A percentile compares a stretch with the other conserved stretches of the same genome.
Conservation (phyloP, 2,797 vertebrate species). For the Hydrolagus colliei region DNA sequence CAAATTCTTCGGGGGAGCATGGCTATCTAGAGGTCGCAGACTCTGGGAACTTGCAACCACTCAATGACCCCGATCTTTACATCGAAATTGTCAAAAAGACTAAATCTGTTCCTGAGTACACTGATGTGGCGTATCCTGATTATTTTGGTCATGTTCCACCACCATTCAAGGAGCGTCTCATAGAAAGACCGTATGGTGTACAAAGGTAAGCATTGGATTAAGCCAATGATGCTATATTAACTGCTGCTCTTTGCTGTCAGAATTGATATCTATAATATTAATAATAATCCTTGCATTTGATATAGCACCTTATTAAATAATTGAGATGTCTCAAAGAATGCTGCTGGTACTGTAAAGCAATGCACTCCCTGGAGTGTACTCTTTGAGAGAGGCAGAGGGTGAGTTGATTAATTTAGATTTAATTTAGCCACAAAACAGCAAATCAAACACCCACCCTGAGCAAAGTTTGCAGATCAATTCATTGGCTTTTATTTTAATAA, state of each 20-base stretch:
- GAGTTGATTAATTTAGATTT: too few species aligned
- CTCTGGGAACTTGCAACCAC: slow-evolving; percentile 62
- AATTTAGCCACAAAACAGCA: too few species aligned
- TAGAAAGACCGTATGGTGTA: slow-evolving; percentile 88
- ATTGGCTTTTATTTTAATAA: too few species aligned
- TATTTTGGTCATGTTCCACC: slow-evolving; percentile 92
- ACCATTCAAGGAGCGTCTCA: slow-evolving; percentile 75
- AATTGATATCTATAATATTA: neutral
- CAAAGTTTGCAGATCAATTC: too few species aligned
- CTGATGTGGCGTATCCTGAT: slow-evolving; percentile 94
- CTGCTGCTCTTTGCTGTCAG: neutral
- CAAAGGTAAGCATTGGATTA: slow-evolving; percentile 72
- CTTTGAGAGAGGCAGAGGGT: too few species aligned
- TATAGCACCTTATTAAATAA: too few species aligned
- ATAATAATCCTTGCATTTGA: too few species aligned
- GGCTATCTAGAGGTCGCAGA: slow-evolving; percentile 67
- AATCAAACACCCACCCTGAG: too few species aligned
- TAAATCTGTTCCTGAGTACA: slow-evolving; percentile 76
- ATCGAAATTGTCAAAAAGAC: slow-evolving; percentile 86
- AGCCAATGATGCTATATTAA: neutral
- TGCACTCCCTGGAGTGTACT: too few species aligned
- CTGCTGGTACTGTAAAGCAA: too few species aligned
- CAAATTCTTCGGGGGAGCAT: slow-evolving; percentile 59
- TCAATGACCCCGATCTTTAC: slow-evolving; percentile 89
- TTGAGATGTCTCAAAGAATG: too few species aligned